phyloP scores from a whole-genome alignment of 2,888 invertebrate genomes.

The Eilema depressum region DNA sequence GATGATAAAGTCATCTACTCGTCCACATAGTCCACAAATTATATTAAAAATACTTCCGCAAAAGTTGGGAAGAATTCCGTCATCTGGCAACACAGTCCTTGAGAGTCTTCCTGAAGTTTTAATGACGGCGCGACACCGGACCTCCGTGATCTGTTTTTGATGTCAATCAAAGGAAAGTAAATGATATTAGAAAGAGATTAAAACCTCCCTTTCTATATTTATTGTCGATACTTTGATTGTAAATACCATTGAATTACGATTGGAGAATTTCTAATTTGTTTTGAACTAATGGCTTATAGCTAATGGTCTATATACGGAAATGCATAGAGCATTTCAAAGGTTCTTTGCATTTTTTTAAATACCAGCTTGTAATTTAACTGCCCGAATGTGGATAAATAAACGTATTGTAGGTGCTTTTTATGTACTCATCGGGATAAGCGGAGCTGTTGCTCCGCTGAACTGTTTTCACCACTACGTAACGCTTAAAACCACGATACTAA shows the following conservation, averaged over 20 bases:
- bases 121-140: constrained; percentile 47
- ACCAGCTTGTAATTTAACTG: too few relatives aligned
- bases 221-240: neutral
- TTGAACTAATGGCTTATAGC: neutral
- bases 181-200: constrained; percentile 46
- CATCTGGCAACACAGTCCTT: constrained; percentile 19
- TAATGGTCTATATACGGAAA: neutral
- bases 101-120: constrained; percentile 35
- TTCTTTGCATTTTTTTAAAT: too few relatives aligned
- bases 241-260: neutral
- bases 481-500: too few relatives aligned
- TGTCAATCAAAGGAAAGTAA: constrained; percentile 50
- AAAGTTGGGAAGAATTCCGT: constrained; percentile 12
- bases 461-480: too few relatives aligned
- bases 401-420: too few relatives aligned
- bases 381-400: too few relatives aligned
- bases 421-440: too few relatives aligned
- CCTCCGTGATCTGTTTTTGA: constrained; percentile 43
- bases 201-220: constrained; percentile 26
- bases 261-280: neutral
- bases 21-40: neutral
- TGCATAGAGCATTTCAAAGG: too few relatives aligned
- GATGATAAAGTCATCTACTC: too few relatives aligned
- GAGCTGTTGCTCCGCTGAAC: too few relatives aligned
- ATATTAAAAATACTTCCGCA: neutral